These are phyloP conservation scores for Cosmorhoe ocellata DNA, from an alignment of 2,888 invertebrate species.

Conservation along the genomic window DNA sequence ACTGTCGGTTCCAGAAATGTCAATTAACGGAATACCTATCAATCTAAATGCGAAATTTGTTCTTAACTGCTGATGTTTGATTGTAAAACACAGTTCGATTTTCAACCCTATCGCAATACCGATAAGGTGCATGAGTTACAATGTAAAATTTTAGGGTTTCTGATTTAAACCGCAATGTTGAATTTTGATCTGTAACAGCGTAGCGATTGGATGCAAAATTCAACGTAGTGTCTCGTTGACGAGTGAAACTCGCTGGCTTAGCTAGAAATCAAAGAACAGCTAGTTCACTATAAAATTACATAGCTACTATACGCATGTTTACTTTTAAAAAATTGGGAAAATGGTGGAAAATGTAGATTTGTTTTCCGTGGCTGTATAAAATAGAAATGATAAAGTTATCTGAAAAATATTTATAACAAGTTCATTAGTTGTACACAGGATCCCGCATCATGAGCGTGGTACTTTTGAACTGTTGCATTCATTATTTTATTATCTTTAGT, in stretches of 20 bases:
- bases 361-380: too few relatives aligned
- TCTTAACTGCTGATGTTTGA: constrained; percentile 10
- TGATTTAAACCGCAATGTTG: constrained; percentile 8
- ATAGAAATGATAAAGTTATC: too few relatives aligned
- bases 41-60: constrained; percentile 22
- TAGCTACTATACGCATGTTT: too few relatives aligned
- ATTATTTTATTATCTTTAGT: too few relatives aligned
- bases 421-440: too few relatives aligned
- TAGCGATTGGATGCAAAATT: constrained; percentile 6
- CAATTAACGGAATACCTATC: constrained; percentile 31
- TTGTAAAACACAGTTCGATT: constrained; percentile 11
- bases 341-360: too few relatives aligned
- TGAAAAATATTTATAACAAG: too few relatives aligned
- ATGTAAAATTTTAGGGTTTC: background rate
- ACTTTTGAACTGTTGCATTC: too few relatives aligned
- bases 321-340: too few relatives aligned
- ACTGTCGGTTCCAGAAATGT: constrained; percentile 22
- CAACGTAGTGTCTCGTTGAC: constrained; percentile 6
- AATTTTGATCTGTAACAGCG: constrained; percentile 4
- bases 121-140: constrained; percentile 17
- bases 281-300: background rate
- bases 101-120: constrained; percentile 16
- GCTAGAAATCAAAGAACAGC: background rate
- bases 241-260: background rate
- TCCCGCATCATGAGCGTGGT: too few relatives aligned